phyloP scores from a whole-genome alignment of 2,888 invertebrate species.

The Ennomos erosarius region DNA sequence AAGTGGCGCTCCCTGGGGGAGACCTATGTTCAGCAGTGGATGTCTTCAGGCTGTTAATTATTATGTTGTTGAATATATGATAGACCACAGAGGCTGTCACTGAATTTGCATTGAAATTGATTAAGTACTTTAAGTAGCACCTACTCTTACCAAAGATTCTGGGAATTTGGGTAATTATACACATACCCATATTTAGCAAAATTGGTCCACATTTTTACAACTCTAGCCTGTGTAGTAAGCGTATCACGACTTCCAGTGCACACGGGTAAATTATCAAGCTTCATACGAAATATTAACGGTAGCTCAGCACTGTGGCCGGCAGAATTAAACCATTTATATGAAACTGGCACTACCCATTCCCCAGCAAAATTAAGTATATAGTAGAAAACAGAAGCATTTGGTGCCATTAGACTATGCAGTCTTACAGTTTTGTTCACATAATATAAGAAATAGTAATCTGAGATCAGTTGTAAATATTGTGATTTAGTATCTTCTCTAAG shows the following conservation, averaged over 20 bases:
- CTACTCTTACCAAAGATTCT: too few relatives aligned
- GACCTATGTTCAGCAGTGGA: too few relatives aligned
- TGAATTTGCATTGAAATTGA: too few relatives aligned
- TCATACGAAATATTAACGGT: conserved; percentile 64
- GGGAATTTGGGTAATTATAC: too few relatives aligned
- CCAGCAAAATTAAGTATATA: conserved; percentile 67
- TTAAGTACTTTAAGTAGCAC: too few relatives aligned
- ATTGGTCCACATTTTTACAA: conserved; percentile 77
- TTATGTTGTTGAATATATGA: too few relatives aligned
- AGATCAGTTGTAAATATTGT: conserved; percentile 68
- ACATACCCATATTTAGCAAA: conserved; percentile 77
- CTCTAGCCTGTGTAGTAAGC: conserved; percentile 60
- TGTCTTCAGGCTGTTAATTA: too few relatives aligned
- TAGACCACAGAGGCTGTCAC: too few relatives aligned
- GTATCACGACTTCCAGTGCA: conserved; percentile 68
- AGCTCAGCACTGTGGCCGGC: conserved; percentile 67
- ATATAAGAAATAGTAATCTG: conserved; percentile 71
- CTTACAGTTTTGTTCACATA: conserved; percentile 68
- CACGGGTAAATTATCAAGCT: conserved; percentile 44
- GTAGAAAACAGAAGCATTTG: conserved; percentile 66
- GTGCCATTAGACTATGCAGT: conserved; percentile 58
- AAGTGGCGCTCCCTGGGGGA: too few relatives aligned
- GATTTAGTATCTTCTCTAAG: conserved; percentile 59
- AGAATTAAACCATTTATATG: conserved; percentile 57
- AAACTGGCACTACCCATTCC: conserved; percentile 63